A percentile compares a stretch with the other conserved stretches of the same genome.
These are phyloP conservation scores for Drosophila lacertosa DNA, from an alignment of 1,140 invertebrate genomes.

Conservation along the genomic window DNA sequence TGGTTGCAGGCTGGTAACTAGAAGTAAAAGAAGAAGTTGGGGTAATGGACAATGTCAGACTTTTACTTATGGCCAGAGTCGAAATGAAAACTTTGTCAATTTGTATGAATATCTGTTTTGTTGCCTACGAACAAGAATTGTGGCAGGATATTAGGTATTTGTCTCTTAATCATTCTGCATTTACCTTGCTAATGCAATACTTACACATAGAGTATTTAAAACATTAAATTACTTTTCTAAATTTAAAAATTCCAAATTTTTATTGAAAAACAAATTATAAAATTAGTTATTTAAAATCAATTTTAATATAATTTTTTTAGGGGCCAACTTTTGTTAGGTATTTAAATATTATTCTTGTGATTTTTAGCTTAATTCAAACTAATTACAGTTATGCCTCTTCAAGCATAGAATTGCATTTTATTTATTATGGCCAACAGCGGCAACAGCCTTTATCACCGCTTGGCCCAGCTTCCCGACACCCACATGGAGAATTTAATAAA, in stretches of 20 bases:
- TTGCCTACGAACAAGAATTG: conserved; percentile 7
- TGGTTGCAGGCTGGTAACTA: background rate
- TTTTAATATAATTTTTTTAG: background rate
- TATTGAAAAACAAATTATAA: too few relatives aligned
- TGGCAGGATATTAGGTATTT: too few relatives aligned
- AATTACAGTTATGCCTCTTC: conserved; percentile 15
- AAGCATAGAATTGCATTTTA: conserved; percentile 23
- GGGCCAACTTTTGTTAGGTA: too few relatives aligned
- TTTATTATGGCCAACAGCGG: conserved; percentile 31
- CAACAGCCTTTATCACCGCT: background rate
- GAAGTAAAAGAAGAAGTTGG: too few relatives aligned
- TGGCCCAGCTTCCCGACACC: background rate
- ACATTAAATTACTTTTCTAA: too few relatives aligned
- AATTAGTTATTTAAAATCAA: background rate
- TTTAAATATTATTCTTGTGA: conserved; percentile 5
- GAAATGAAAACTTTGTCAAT: conserved; percentile 52
- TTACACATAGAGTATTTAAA: too few relatives aligned
- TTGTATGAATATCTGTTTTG: conserved; percentile 12
- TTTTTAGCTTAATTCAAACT: background rate
- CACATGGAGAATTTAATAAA: conserved; percentile 71
- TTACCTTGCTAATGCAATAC: too few relatives aligned
- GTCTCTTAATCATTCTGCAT: too few relatives aligned
- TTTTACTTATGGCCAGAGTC: conserved; percentile 15
- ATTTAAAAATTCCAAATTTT: too few relatives aligned
- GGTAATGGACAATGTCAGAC: background rate